Base-by-base conservation (phyloP, 1,140 invertebrate genomes). In the Heliconius eleuchia region DNA sequence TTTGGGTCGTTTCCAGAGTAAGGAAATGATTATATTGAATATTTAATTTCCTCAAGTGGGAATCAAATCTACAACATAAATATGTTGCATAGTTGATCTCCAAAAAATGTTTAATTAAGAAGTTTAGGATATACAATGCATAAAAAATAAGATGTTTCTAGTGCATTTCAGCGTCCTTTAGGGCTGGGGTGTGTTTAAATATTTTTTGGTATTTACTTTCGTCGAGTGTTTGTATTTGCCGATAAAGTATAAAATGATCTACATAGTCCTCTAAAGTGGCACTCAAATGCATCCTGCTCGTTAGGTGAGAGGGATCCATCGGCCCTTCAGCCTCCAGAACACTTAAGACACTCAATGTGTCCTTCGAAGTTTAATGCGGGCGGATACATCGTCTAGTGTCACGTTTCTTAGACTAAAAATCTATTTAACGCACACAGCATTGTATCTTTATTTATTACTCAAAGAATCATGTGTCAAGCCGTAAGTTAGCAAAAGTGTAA, bases 281-380 rank as follows among this genome's bases (percentile, higher is more conserved):
- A 78, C 80, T 81, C 77, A 55, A 81, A 73, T 76, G 77, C 80
- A 81, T 78, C 80, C 80, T 78, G 76, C 76, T 39, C 37, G 55
- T 66, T 81, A 77, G 74, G 74, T 81, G 77, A 81, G 77, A 46
- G 77, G 60, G n/a, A 60, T 72, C 73, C 77, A 74, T 19, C 37
- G 74, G 52, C 71, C 60, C 80, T 81, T 76, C 77, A 81, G 46
- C 72, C 80, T 81, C 72, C 77, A 81, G 46, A 70, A 74, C 46
- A 78, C 80, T 80, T 77, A 46, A 34, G 37, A 42, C 19, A 39
- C 71, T 72, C 71, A 60, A n/a, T 27, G 72, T 74, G 60, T 70
- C 80, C 71, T 70, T 66, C 60, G 60, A 30, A 46, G 46, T 19
- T 71, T 27, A 78, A 81, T 81, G 73, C 80, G 80, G 80, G 80